Conservation (phyloP, 1,140 invertebrate genomes). For the Drosophila novamexicana region DNA sequence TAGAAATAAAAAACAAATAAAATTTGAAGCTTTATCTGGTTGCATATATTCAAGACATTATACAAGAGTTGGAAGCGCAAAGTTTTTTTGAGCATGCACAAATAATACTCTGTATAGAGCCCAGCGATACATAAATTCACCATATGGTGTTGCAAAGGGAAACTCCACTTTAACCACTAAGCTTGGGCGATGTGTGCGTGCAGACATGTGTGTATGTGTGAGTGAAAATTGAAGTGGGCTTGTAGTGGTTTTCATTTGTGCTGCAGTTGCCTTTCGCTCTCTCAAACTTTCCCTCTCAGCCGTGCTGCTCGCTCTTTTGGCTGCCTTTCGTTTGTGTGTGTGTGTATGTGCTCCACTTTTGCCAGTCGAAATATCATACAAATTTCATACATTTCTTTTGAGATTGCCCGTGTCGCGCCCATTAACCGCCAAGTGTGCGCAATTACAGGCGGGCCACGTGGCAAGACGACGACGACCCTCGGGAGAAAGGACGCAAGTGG, state of each 20-base stretch:
- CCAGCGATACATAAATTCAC: slow-evolving; percentile 1
- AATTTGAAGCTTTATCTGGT: too few relatives aligned
- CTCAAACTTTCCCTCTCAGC: neutral
- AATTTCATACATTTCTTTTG: slow-evolving; percentile 79
- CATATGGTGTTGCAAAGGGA: neutral
- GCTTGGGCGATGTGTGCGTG: neutral
- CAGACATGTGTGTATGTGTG: neutral
- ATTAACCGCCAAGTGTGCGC: slow-evolving; percentile 77
- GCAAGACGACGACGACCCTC: neutral
- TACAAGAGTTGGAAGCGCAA: too few relatives aligned
- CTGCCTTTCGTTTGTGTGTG: neutral
- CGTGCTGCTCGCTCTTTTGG: neutral
- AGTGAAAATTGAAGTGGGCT: slow-evolving; percentile 18
- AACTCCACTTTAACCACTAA: slow-evolving; percentile 2
- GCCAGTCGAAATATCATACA: slow-evolving; percentile 59
- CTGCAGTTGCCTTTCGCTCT: neutral
- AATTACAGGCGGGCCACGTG: slow-evolving; percentile 61
- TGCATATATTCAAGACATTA: too few relatives aligned
- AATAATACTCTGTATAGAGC: neutral
- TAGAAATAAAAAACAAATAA: too few relatives aligned
- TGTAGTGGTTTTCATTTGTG: slow-evolving; percentile 18
- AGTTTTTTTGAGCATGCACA: neutral
- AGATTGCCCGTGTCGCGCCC: slow-evolving; percentile 75
- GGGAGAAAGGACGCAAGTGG: slow-evolving; percentile 5
- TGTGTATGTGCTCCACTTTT: slow-evolving; percentile 64